phyloP scores from a whole-genome alignment of 2,888 invertebrate species.

The Drosophila borborema region DNA sequence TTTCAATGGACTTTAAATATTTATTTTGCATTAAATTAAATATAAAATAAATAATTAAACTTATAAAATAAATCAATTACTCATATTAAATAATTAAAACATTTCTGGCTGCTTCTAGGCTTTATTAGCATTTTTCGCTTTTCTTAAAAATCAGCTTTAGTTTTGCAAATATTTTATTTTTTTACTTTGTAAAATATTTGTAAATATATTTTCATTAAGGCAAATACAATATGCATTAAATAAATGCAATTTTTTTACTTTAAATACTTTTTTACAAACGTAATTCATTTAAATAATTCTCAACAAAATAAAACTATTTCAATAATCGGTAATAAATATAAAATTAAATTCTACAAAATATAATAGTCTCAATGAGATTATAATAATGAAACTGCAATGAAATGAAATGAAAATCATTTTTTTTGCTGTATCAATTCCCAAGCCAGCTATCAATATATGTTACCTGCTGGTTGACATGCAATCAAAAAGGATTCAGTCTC shows the following conservation, averaged over 20 bases:
- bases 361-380: conserved; percentile 1
- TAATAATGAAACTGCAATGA: conserved; percentile 23
- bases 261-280: too few relatives aligned
- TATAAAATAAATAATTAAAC: too few relatives aligned
- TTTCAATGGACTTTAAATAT: too few relatives aligned
- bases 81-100: too few relatives aligned
- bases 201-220: too few relatives aligned
- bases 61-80: too few relatives aligned
- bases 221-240: background rate
- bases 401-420: conserved; percentile 30
- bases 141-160: too few relatives aligned
- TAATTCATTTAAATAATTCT: background rate
- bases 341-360: background rate
- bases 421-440: conserved; percentile 32
- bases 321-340: background rate
- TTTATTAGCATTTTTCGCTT: too few relatives aligned
- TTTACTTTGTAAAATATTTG: too few relatives aligned
- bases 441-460: conserved; percentile 7
- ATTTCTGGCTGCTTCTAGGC: too few relatives aligned
- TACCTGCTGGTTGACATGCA: conserved; percentile 47
- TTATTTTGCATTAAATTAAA: too few relatives aligned
- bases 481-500: conserved; percentile 58
- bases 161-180: too few relatives aligned
- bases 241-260: background rate
- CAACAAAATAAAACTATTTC: background rate